Base-by-base conservation (phyloP, 1,140 invertebrate genomes). In the Lerema accius region DNA sequence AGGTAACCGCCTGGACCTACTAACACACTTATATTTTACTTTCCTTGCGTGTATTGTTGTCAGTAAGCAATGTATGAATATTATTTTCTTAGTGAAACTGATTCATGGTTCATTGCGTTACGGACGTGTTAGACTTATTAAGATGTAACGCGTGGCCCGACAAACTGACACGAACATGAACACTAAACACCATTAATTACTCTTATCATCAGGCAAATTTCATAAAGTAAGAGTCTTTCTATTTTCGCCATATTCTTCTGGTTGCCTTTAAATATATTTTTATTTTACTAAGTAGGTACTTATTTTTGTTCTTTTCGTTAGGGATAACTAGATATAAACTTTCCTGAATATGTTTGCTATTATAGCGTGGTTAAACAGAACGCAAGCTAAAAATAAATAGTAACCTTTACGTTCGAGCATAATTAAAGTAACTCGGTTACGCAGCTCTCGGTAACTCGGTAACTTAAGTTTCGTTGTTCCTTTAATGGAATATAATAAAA, bases 21-120 rank as follows among this genome's bases (percentile, higher is more conserved):
- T 86, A 73, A 84, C 82, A 80, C 56, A 86, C 69, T 81, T 76
- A 26, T 40, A 62, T 58, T 69, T 70, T 69, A 84, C 84, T 86
- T 89, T 89, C 83, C 84, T 84, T 82, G 68, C 63, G 59, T 60
- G 65, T 59, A 73, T 75, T 73, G 69, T 68, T 68, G 58, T 74
- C 71, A 69, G 59, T 67, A 70, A 73, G 75, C 69, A 59, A 48
- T 32, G 46, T 51, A 45, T 50, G 19, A 13, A 50, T 42, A 49
- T 42, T 56, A 56, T 39, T 39, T 39, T 11, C 6, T 19, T 2
- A 7, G n/a, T 37, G n/a, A 43, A 17, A 28, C 11, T 49, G 15
- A n/a, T 56, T 32, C 23, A 28, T 39, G 26, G 7, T 39, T 15
- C 35, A 49, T 32, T 16, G 37, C 16, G 50, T 26, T 15, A 61